Evolutionary conservation across 23 tunicate genomes (phyloP), one percentile per base, ranked within the genome.

Genomic region (Diplosoma virens): DNA sequence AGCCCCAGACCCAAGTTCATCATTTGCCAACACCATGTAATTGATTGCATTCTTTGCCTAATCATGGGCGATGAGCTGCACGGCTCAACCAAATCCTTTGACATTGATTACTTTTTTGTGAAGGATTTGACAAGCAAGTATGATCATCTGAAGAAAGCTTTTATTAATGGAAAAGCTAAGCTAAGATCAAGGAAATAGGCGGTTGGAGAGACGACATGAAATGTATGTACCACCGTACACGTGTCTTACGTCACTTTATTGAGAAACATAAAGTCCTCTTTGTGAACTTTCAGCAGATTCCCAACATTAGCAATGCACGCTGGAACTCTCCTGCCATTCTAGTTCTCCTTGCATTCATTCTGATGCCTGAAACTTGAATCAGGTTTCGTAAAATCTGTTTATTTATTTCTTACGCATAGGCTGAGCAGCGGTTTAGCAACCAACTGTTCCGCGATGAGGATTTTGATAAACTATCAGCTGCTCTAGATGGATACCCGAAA

Each of bases 261-360:
- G 63, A 56, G 63, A 56, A 56, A 56, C 25, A 56, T 56, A 25
- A 56, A 56, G 25, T 20, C 63, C 63, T 25, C 25, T 11, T 56
- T 11, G 63, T 20, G 25, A 56, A 56, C 63, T 56, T 56, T 56
- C 63, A 56, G 63, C 63, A 56, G 24, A 56, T 56, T 56, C 63
- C 63, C 21, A 56, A 56, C 63, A 56, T 56, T 25, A 56, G 63
- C 63, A 56, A 56, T 56, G 63, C 63, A 56, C 63, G 25, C 63
- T 56, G 25, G 63, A 56, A 56, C 25, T 56, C 63, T 20, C 63
- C 25, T 56, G 63, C 63, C 20, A 56, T 56, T 25, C 63, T 56
- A 56, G 17, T 25, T 56, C 24, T 20, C 25, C 63, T 56, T 56
- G 4, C 63, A 56, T 56, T 56, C 24, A 11, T 56, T 56, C 63